Evolutionary conservation across 2,797 vertebrate genomes (phyloP).

Genomic region (Harpagifer antarcticus): DNA sequence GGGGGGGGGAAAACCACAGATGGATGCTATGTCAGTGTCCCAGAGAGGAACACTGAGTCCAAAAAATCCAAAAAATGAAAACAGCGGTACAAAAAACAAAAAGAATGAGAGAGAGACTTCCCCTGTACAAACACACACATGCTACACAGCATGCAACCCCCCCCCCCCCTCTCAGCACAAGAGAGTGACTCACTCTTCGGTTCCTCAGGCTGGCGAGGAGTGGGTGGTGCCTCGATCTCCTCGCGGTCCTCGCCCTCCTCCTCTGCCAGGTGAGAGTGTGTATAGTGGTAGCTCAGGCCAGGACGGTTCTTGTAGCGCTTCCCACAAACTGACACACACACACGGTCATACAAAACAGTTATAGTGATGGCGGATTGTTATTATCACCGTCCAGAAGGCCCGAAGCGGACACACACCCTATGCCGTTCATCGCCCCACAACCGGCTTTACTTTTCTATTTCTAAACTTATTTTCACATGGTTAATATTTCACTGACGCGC

Average conservation of each 20-base stretch:
- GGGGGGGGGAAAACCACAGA: slow-evolving; percentile 9
- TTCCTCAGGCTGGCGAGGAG: slow-evolving; percentile 93
- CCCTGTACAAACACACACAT: slow-evolving; percentile 65
- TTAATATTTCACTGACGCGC: slow-evolving; percentile 21
- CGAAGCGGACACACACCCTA: slow-evolving; percentile 38
- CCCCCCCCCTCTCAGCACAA: slow-evolving; percentile 59
- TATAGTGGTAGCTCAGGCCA: slow-evolving; percentile 96
- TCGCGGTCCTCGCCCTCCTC: slow-evolving; percentile 97
- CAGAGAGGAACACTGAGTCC: not conserved
- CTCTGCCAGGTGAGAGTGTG: slow-evolving; percentile 96
- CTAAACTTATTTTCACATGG: slow-evolving; percentile 2
- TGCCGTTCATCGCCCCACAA: slow-evolving; percentile 25
- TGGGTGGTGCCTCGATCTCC: slow-evolving; percentile 92
- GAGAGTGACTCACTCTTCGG: slow-evolving; percentile 91
- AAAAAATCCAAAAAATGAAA: slow-evolving; percentile 53
- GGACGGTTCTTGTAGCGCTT: slow-evolving; percentile 98
- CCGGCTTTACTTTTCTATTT: not conserved
- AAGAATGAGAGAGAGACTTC: slow-evolving; percentile 52
- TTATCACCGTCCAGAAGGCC: slow-evolving; percentile 43
- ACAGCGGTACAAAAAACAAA: slow-evolving; percentile 11
- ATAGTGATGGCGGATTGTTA: slow-evolving; percentile 48
- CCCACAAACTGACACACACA: slow-evolving; percentile 91
- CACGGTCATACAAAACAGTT: slow-evolving; percentile 70
- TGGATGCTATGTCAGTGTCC: slow-evolving; percentile 45
- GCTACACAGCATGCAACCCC: slow-evolving; percentile 68